Conservation (phyloP, 2,113 vertebrate species). For the Calidris pygmaea region DNA sequence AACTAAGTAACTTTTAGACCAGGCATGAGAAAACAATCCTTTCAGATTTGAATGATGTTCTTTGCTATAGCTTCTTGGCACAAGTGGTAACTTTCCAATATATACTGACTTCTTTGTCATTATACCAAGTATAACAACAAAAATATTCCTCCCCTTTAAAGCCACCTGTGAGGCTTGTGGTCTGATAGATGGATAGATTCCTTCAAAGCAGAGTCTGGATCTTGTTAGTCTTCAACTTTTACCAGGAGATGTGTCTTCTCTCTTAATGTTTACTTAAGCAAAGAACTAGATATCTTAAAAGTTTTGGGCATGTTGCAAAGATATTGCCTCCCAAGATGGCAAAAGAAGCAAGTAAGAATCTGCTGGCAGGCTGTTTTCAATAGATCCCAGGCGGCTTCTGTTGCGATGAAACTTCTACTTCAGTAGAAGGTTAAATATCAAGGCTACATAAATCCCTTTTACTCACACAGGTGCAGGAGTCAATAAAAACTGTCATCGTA, state of each 20-base stretch:
- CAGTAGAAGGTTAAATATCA: not conserved
- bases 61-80: not conserved
- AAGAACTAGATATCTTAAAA: not conserved
- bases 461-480: not conserved
- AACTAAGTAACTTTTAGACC: not conserved
- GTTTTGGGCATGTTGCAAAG: not conserved
- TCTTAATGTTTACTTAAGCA: not conserved
- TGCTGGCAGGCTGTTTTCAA: constrained; percentile 1
- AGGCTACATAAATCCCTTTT: not conserved
- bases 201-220: not conserved
- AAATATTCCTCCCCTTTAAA: not conserved
- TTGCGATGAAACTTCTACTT: not conserved
- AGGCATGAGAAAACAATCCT: not conserved
- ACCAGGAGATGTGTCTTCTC: not conserved
- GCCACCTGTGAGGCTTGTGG: not conserved
- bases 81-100: not conserved
- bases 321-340: not conserved
- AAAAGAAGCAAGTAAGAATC: not conserved
- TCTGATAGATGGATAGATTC: not conserved
- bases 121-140: not conserved
- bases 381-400: not conserved
- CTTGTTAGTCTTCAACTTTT: not conserved
- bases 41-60: not conserved
- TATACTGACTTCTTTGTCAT: not conserved
- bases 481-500: not conserved